Conservation (phyloP, 2,888 invertebrate genomes). For the Oligia fasciuncula region DNA sequence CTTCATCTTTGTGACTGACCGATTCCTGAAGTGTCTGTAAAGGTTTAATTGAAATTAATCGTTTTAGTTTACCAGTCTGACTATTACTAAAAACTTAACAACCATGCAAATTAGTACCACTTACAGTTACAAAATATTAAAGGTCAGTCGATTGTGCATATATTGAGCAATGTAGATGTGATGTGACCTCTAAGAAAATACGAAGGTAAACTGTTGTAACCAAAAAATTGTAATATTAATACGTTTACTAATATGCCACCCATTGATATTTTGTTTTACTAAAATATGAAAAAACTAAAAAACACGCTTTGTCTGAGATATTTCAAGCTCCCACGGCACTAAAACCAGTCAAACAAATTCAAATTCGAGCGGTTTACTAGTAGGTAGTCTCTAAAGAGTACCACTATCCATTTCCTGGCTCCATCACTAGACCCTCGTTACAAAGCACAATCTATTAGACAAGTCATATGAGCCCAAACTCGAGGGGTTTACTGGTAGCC, state of each 20-base stretch:
- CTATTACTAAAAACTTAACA: conserved; percentile 4
- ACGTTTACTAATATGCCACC: not conserved
- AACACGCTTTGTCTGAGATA: not conserved
- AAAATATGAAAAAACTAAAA: not conserved
- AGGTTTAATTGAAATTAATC: no score
- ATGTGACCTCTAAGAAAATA: conserved; percentile 41
- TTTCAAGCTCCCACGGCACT: not conserved
- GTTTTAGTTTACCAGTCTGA: no score
- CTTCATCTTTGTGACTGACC: no score
- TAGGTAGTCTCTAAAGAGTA: no score
- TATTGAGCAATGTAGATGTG: conserved; percentile 37
- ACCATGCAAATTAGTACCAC: conserved; percentile 44
- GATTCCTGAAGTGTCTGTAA: no score
- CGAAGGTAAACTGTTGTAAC: conserved; percentile 4
- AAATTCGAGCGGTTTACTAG: no score
- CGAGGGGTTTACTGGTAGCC: not conserved
- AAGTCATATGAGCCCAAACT: no score
- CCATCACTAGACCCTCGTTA: no score
- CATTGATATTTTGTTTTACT: no score
- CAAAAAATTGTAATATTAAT: not conserved
- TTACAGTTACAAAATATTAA: conserved; percentile 46
- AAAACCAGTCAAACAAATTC: not conserved
- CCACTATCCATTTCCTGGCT: no score
- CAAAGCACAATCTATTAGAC: no score
- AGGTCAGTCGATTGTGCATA: conserved; percentile 49